phyloP scores from a whole-genome alignment of 53 echinoderm and acorn worm species.

The Holothuria leucospilota region DNA sequence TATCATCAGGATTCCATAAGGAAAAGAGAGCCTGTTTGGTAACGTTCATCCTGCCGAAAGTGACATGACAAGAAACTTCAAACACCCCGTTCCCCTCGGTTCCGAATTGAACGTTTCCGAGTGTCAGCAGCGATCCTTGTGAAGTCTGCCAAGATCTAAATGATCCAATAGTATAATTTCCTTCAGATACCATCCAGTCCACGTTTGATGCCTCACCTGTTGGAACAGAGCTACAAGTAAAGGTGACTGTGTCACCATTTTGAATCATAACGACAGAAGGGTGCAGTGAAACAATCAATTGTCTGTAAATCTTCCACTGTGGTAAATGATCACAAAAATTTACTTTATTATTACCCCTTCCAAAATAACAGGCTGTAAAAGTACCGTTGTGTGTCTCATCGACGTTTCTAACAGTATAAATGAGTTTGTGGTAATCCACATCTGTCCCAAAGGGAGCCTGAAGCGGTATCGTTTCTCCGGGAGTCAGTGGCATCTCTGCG shows the following conservation, averaged over 20 bases:
- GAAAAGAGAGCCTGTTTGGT: not conserved
- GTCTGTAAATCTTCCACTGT: not conserved
- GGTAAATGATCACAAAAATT: not conserved
- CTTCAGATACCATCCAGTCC: constrained; percentile 16
- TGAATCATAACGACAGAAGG: not conserved
- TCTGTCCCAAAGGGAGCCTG: no score
- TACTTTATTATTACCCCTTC: no score
- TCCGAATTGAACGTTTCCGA: not conserved
- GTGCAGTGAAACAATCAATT: not conserved
- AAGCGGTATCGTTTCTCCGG: no score
- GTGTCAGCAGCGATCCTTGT: not conserved
- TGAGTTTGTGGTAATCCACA: no score
- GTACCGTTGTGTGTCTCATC: no score
- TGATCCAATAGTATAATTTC: not conserved
- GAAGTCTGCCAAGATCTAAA: constrained; percentile 1
- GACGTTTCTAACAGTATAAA: no score
- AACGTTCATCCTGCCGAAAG: not conserved
- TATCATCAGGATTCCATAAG: not conserved
- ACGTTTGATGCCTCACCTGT: not conserved
- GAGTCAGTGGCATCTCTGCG: no score
- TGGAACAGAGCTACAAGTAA: constrained; percentile 14
- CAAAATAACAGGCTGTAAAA: no score
- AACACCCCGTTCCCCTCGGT: not conserved
- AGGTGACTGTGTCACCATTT: constrained; percentile 17
- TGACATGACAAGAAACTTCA: constrained; percentile 1